These are phyloP conservation scores for Melanotaenia pygmaea DNA, from an alignment of 2,797 vertebrate genomes.

Conservation along the genomic window DNA sequence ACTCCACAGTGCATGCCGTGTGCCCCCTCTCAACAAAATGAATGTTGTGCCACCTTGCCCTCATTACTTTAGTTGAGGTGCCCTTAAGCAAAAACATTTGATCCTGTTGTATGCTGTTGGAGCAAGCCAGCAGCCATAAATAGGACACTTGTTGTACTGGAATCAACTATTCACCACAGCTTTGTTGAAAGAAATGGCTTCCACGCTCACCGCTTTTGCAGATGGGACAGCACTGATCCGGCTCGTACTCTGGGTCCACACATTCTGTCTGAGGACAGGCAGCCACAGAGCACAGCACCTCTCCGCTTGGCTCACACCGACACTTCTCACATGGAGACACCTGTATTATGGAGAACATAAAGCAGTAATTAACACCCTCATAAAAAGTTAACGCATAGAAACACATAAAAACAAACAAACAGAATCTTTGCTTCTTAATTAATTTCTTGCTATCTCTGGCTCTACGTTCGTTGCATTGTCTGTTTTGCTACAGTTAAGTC, in stretches of 20 bases:
- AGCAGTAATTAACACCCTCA: slow-evolving; percentile 34
- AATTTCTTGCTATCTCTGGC: slow-evolving; percentile 41
- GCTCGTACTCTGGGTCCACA: slow-evolving; percentile 96
- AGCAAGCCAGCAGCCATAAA: slow-evolving; percentile 15
- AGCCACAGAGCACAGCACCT: slow-evolving; percentile 95
- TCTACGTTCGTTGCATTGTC: slow-evolving; percentile 38
- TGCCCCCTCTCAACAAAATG: slow-evolving; percentile 44
- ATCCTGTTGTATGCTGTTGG: slow-evolving; percentile 18
- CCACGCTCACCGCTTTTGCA: slow-evolving; percentile 93
- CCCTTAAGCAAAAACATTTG: slow-evolving; percentile 53
- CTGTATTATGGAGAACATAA: slow-evolving; percentile 75
- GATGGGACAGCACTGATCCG: slow-evolving; percentile 98
- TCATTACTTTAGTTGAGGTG: slow-evolving; percentile 51
- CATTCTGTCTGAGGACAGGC: slow-evolving; percentile 98
- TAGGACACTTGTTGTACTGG: slow-evolving; percentile 3
- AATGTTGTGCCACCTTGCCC: slow-evolving; percentile 13
- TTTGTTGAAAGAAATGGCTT: background rate
- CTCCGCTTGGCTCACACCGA: slow-evolving; percentile 93
- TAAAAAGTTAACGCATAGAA: slow-evolving; percentile 39
- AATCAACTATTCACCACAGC: background rate
- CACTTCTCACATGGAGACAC: slow-evolving; percentile 96
- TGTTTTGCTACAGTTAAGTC: slow-evolving; percentile 11
- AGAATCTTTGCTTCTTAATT: slow-evolving; percentile 35
- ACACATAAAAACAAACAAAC: slow-evolving; percentile 29
- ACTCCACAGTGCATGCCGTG: slow-evolving; percentile 42